A percentile compares a stretch with the other conserved stretches of the same genome.
Evolutionary conservation across 2,888 invertebrate species (phyloP).

Genomic region (Caenorhabditis sp.): DNA sequence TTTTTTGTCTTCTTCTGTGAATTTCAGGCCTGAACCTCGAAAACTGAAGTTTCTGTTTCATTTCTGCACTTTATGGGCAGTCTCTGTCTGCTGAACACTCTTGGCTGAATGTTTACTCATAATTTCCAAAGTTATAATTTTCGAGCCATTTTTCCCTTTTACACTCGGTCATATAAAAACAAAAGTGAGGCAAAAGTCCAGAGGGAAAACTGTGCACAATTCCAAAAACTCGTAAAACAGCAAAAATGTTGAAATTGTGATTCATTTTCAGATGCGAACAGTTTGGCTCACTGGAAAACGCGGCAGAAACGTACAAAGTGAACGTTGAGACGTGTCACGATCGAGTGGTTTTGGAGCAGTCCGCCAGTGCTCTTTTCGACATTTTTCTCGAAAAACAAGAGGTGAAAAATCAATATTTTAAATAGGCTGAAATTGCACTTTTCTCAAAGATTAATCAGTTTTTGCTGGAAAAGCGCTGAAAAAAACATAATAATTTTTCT

Average conservation of each 20-base stretch:
- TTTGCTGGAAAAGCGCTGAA: background rate
- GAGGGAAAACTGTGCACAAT: too few species aligned
- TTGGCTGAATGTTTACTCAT: too few species aligned
- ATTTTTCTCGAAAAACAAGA: constrained; percentile 64
- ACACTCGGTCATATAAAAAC: too few species aligned
- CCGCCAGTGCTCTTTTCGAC: constrained; percentile 32
- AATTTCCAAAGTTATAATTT: too few species aligned
- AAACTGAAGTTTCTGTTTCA: too few species aligned
- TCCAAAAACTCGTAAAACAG: background rate
- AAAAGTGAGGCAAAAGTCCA: too few species aligned
- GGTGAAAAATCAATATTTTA: constrained; percentile 16
- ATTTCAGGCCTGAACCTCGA: too few species aligned
- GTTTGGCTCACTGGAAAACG: constrained; percentile 4
- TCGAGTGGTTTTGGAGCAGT: constrained; percentile 25
- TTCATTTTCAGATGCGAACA: constrained; percentile 4
- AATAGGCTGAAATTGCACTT: background rate
- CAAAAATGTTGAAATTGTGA: background rate
- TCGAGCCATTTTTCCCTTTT: too few species aligned
- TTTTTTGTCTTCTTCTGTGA: too few species aligned
- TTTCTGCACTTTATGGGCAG: too few species aligned
- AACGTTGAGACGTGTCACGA: constrained; percentile 60
- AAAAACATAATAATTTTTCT: background rate
- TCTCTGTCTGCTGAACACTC: too few species aligned
- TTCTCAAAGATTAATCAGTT: background rate
- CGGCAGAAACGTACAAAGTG: constrained; percentile 31